Evolutionary conservation across 1,140 invertebrate genomes (phyloP).

Genomic region (Sarcophaga bullata): DNA sequence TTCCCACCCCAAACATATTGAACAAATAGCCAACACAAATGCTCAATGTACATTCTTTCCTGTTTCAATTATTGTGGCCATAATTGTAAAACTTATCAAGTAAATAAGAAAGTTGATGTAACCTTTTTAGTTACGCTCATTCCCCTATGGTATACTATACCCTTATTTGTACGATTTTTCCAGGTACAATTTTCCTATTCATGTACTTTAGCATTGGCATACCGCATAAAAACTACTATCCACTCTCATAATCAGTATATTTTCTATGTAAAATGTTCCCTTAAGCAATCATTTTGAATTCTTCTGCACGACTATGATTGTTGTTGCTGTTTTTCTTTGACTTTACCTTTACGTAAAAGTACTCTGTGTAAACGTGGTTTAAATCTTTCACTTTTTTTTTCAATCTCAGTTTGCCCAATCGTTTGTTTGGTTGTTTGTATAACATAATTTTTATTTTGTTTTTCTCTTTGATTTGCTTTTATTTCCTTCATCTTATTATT

Average conservation of each 20-base stretch:
- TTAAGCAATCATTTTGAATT: conserved; percentile 15
- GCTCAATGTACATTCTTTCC: background rate
- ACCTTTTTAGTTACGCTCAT: background rate
- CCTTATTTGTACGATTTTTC: no score
- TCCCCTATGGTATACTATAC: background rate
- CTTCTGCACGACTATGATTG: background rate
- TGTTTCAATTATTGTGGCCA: background rate
- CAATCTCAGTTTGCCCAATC: background rate
- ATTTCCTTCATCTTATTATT: conserved; percentile 16
- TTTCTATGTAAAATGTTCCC: background rate
- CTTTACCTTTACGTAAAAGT: background rate
- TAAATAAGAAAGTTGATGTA: background rate
- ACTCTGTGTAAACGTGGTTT: conserved; percentile 26
- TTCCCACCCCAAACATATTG: background rate
- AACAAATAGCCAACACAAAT: background rate
- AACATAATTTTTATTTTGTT: background rate
- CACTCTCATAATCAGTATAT: background rate
- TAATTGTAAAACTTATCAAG: background rate
- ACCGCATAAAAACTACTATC: background rate
- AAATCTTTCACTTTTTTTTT: background rate
- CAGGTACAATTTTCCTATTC: no score
- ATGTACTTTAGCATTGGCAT: background rate
- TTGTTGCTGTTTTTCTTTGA: background rate
- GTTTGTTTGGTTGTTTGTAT: background rate
- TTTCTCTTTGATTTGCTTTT: background rate